phyloP scores from a whole-genome alignment of 1,140 invertebrate species.

The Pseudomyrmex concolor region DNA sequence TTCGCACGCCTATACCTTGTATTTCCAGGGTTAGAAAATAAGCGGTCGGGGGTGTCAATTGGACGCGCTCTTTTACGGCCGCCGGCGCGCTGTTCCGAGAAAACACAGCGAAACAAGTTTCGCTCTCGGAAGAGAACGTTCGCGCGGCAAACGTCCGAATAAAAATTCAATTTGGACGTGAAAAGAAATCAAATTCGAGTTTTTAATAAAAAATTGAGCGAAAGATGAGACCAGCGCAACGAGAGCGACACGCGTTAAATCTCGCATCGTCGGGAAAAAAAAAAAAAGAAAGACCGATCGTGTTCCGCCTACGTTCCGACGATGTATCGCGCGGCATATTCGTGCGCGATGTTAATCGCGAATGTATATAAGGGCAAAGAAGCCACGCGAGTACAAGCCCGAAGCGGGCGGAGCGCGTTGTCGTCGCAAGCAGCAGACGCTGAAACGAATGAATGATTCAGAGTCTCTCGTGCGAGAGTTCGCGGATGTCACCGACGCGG shows the following conservation, averaged over 20 bases:
- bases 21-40: not conserved
- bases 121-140: not conserved
- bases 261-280: too few species aligned
- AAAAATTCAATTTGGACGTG: not conserved
- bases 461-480: constrained; percentile 25
- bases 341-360: constrained; percentile 38
- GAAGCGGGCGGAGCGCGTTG: not conserved
- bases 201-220: too few species aligned
- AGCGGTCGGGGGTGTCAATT: constrained; percentile 12
- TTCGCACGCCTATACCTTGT: constrained; percentile 13
- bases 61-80: not conserved
- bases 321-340: constrained; percentile 8
- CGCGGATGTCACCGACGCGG: constrained; percentile 11
- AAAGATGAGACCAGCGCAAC: too few species aligned
- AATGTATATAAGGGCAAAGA: constrained; percentile 31
- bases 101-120: constrained; percentile 11
- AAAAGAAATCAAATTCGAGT: not conserved
- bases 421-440: constrained; percentile 10
- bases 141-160: not conserved
- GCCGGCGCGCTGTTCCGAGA: not conserved
- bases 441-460: constrained; percentile 52
- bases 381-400: not conserved
- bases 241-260: too few species aligned
- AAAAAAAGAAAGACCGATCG: not conserved
- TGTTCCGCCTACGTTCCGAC: constrained; percentile 30